Evolutionary conservation across 2,797 vertebrate species (phyloP), one percentile per base, ranked within the genome.

Genomic region (Halcyon badia): DNA sequence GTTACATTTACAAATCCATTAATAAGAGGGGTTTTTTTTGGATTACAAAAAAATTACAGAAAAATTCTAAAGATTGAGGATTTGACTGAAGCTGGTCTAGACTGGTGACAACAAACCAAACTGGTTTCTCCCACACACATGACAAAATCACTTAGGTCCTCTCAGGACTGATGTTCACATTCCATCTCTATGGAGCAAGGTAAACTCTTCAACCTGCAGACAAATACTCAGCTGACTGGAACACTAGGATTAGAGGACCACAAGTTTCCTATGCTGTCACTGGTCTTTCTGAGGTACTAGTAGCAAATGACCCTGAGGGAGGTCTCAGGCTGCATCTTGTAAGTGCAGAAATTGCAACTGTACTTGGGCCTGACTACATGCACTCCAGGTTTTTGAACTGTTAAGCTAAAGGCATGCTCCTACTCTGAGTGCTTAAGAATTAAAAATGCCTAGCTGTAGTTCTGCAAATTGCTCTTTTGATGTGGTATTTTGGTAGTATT

Each of bases 151-250:
- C 17, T 37, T 26, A 24, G 1, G 5, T 17, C 15, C 28, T 64
- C 49, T 71, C 16, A 41, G 49, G 11, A 46, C 35, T 65, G 33
- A 46, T 39, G 25, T 2, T 76, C 2, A 52, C 46, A 16, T 3
- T 3, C 5, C 30, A 69, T 7, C 37, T 83, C 12, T 46, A 69
- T 4, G 21, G 49, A 18, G 14, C 19, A 75, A 25, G 65, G 31
- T 8, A n/a, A 71, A 2, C 6, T 73, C 71, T 85, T 41, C 18
- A 31, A 18, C 18, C 19, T 65, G 26, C 21, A 72, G 69, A 28
- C 3, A 76, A 54, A 31, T 49, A 7, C 13, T 54, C 0, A 0
- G 3, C 25, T 75, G 42, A 21, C 33, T 18, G 20, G 42, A 18
- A 25, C 10, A 30, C 2, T 18, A 58, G 21, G 16, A 17, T 2